Conservation (phyloP, 2,797 vertebrate genomes). For the Acridotheres tristis region DNA sequence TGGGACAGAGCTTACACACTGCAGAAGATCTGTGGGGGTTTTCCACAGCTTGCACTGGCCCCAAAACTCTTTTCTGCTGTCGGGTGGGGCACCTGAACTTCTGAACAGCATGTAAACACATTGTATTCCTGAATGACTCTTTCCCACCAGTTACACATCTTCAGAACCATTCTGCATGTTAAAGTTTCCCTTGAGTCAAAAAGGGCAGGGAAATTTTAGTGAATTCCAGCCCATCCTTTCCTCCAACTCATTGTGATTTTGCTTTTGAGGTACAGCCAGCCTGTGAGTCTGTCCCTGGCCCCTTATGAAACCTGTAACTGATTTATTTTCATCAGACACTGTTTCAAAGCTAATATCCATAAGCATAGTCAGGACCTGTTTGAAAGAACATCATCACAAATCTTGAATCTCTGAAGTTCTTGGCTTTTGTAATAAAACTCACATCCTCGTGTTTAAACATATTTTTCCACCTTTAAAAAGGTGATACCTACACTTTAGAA, state of each 20-base stretch:
- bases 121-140: background rate
- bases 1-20: background rate
- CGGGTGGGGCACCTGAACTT: background rate
- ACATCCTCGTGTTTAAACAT: background rate
- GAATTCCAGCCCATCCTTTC: background rate
- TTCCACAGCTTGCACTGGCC: background rate
- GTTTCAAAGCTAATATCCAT: background rate
- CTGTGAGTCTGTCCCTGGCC: background rate
- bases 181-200: background rate
- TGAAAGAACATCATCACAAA: background rate
- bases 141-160: background rate
- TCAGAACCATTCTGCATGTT: background rate
- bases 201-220: background rate
- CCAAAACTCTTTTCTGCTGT: background rate
- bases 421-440: background rate
- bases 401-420: background rate
- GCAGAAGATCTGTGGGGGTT: background rate
- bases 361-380: background rate
- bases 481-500: conserved; percentile 31
- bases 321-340: background rate
- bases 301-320: background rate
- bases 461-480: background rate
- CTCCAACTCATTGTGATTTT: background rate
- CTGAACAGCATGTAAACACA: background rate
- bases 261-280: background rate